Conservation (phyloP, 1,140 invertebrate genomes). For the Ceratina australensis region DNA sequence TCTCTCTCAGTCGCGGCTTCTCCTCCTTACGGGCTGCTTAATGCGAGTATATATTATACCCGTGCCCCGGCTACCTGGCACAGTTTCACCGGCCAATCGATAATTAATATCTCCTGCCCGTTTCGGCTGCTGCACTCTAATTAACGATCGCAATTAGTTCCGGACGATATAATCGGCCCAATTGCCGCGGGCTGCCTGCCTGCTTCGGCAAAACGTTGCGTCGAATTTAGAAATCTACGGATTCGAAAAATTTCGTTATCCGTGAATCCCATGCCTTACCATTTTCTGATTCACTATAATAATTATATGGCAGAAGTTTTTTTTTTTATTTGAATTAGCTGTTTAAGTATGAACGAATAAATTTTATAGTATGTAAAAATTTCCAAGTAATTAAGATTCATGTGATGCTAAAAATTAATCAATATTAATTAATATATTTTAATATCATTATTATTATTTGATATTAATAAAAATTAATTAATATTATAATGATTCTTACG, state of each 20-base stretch:
- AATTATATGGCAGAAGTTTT: too few species aligned
- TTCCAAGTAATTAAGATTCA: too few species aligned
- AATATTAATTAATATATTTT: too few species aligned
- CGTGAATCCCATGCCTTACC: background rate
- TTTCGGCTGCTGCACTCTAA: constrained; percentile 70
- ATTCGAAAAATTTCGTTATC: background rate
- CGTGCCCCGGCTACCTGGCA: constrained; percentile 37
- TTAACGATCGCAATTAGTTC: constrained; percentile 76
- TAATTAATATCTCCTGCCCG: constrained; percentile 75
- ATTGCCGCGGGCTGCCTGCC: constrained; percentile 34
- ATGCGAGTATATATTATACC: background rate
- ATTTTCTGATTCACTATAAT: background rate
- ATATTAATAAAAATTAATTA: too few species aligned
- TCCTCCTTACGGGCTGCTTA: constrained; percentile 13
- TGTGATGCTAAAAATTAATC: too few species aligned
- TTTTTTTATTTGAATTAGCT: too few species aligned
- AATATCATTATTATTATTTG: too few species aligned
- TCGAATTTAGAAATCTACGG: constrained; percentile 5
- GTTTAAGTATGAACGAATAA: too few species aligned
- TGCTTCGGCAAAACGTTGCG: constrained; percentile 23
- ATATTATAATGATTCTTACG: too few species aligned
- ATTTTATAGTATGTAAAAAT: too few species aligned
- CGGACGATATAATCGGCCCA: constrained; percentile 68
- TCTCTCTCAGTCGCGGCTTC: background rate
- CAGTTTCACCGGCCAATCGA: constrained; percentile 62